Evolutionary conservation across 1,140 invertebrate genomes (phyloP), one percentile per base, ranked within the genome.

Genomic region (Drosophila miranda): DNA sequence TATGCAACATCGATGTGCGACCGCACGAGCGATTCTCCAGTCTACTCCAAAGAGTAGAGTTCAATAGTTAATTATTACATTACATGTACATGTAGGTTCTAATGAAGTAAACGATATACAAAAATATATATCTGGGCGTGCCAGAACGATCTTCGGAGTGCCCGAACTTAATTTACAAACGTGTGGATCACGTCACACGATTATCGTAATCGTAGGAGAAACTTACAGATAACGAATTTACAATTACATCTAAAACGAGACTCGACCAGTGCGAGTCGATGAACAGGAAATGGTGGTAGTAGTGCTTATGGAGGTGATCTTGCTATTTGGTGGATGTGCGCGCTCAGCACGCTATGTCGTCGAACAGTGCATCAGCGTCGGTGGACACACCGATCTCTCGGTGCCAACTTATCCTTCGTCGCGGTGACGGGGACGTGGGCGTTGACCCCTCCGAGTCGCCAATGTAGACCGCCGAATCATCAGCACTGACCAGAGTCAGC

Each of bases 391-490:
- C 43, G 53, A 53, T 58, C 58, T 21, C 21, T 9, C 52, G 45
- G 0, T 51, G 41, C 83, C 82, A 87, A 6, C 44, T 60, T 6
- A 57, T 75, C 7, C 81, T 58, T 30, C 59, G 52, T n/a, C 67
- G 45, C 11, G 78, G 38, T 6, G 82, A 42, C 0, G 82, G 82
- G 1, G 81, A 67, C 0, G 74, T 67, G 2, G 83, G 78, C 11
- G 78, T 69, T 7, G 78, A 78, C 2, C 70, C 34, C 42, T 61
- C 64, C 2, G 83, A 72, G 23, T 81, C 71, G 58, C 73, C 89
- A 42, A 89, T 74, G 52, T 51, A 90, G 0, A 90, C 89, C 2
- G 89, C 88, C 6, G 78, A 83, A 41, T 83, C 80, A 38, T 88
- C 80, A 21, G 75, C 78, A 55, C 71, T 75, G 21, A 75, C 53